Conservation (phyloP, 2,797 vertebrate species). For the Sphenopsis melanotis region DNA sequence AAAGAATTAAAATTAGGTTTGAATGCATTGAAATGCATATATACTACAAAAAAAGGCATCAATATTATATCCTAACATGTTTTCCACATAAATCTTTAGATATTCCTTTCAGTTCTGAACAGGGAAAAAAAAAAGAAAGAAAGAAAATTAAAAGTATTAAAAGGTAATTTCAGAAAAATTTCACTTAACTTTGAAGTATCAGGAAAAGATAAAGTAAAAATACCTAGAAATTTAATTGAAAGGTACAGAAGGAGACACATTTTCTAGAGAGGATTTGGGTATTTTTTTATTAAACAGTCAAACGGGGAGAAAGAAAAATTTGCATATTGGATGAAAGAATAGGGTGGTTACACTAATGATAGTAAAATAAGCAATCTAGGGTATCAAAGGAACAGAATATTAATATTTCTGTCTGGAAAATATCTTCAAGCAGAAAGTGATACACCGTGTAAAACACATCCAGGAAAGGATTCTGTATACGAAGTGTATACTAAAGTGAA, state of each 20-base stretch:
- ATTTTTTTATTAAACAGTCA: neutral
- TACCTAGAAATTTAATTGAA: neutral
- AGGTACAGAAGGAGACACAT: rapidly evolving
- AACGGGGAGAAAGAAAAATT: neutral
- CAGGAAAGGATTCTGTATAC: neutral
- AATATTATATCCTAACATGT: neutral
- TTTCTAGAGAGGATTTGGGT: neutral
- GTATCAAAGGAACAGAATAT: neutral
- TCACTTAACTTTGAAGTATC: rapidly evolving
- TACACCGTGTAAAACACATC: neutral
- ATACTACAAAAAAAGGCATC: neutral
- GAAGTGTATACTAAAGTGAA: neutral
- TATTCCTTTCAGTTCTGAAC: neutral
- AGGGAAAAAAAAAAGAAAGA: neutral
- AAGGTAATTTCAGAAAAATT: neutral
- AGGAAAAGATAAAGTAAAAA: neutral
- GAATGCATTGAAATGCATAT: neutral
- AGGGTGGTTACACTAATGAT: neutral
- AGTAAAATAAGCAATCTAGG: neutral
- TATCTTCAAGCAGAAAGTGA: neutral
- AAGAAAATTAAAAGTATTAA: neutral
- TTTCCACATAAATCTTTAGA: neutral
- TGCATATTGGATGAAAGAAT: neutral
- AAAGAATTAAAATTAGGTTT: neutral
- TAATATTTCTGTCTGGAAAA: neutral